These are phyloP conservation scores for Drosophila lacteicornis DNA, from an alignment of 1,140 invertebrate species.

Conservation along the genomic window DNA sequence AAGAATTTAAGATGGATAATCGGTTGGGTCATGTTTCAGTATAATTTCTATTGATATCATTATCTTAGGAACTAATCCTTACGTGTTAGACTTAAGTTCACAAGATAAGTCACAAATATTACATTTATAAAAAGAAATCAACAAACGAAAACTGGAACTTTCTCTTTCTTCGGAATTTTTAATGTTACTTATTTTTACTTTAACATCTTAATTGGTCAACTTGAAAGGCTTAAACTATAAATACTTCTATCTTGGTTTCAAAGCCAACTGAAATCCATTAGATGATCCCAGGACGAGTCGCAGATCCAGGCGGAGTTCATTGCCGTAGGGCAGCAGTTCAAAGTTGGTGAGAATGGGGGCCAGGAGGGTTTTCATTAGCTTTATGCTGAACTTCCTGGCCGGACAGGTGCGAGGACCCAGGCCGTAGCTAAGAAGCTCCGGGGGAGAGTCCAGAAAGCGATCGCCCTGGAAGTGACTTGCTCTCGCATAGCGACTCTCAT, in stretches of 20 bases:
- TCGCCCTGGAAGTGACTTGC: slow-evolving; percentile 40
- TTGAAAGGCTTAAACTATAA: neutral
- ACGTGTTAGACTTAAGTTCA: too few species aligned
- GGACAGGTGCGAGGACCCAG: slow-evolving; percentile 65
- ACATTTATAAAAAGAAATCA: too few species aligned
- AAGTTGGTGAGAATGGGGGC: slow-evolving; percentile 42
- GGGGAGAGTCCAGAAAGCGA: slow-evolving; percentile 37
- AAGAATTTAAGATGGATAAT: too few species aligned
- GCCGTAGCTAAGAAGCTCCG: slow-evolving; percentile 53
- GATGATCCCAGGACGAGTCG: slow-evolving; percentile 42
- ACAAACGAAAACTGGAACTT: neutral
- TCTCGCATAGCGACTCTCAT: slow-evolving; percentile 11
- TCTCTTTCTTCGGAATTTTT: too few species aligned
- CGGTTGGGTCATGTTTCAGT: neutral
- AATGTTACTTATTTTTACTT: neutral
- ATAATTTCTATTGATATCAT: neutral
- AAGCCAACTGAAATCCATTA: slow-evolving; percentile 67
- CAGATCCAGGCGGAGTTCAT: slow-evolving; percentile 40
- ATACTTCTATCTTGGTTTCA: slow-evolving; percentile 19
- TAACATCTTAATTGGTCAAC: neutral
- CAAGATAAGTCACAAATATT: neutral
- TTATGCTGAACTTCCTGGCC: slow-evolving; percentile 47
- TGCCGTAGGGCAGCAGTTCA: slow-evolving; percentile 60
- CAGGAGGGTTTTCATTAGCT: slow-evolving; percentile 43
- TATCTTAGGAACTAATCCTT: neutral